These are phyloP conservation scores for Dicrostonyx torquatus DNA, from an alignment of 2,797 vertebrate species.

Conservation along the genomic window DNA sequence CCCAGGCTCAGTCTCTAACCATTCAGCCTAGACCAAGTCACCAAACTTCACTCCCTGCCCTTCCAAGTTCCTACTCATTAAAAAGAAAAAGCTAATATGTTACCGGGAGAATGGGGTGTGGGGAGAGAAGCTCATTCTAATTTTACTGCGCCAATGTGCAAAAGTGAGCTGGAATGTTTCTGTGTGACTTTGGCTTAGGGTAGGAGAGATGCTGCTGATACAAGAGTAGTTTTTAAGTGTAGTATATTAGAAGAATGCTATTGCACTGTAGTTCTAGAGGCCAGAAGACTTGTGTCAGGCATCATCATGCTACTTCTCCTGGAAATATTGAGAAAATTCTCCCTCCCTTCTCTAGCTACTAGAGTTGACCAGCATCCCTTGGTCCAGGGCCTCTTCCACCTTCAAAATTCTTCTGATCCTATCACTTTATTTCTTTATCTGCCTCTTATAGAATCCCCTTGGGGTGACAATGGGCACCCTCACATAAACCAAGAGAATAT, in stretches of 20 bases:
- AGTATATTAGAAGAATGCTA: background rate
- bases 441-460: background rate
- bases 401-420: background rate
- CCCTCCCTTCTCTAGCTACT: background rate
- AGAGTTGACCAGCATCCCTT: background rate
- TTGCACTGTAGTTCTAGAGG: background rate
- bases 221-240: background rate
- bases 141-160: background rate
- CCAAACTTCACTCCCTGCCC: slow-evolving; percentile 19
- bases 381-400: background rate
- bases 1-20: background rate
- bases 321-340: background rate
- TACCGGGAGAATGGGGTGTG: background rate
- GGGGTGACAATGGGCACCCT: background rate
- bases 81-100: background rate
- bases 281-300: background rate
- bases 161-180: background rate
- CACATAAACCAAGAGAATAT: background rate
- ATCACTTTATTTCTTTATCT: background rate
- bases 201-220: background rate
- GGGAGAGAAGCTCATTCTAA: background rate
- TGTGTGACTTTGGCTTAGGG: background rate
- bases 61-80: slow-evolving; percentile 14
- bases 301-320: background rate
- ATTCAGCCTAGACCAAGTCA: background rate